Conservation (phyloP, 2,113 vertebrate genomes). For the Leucoraja erinaceus region DNA sequence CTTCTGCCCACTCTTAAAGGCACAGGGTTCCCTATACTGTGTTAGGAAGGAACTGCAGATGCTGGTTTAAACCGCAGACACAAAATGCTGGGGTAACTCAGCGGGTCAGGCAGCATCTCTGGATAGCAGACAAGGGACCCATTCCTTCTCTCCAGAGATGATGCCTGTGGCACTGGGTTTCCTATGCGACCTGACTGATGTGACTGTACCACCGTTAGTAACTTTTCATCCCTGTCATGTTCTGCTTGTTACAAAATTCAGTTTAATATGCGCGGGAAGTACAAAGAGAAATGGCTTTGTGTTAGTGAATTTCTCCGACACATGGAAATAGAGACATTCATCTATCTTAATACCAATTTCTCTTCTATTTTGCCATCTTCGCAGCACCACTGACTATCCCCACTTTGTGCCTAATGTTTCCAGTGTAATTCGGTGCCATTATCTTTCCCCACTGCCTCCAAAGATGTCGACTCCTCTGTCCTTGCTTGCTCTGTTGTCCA, state of each 20-base stretch:
- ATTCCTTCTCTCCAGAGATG: too few relatives aligned
- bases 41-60: too few relatives aligned
- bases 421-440: neutral
- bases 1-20: neutral
- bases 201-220: neutral
- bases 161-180: neutral
- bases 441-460: neutral
- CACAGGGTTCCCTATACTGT: neutral
- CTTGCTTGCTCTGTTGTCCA: too few relatives aligned
- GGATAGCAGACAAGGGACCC: too few relatives aligned
- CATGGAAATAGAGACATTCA: neutral
- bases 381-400: neutral
- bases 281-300: neutral
- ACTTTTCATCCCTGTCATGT: too few relatives aligned
- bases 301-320: neutral
- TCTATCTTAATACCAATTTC: neutral
- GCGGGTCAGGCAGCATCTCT: too few relatives aligned
- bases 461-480: neutral
- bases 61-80: too few relatives aligned
- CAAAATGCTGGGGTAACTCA: too few relatives aligned
- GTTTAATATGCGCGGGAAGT: neutral
- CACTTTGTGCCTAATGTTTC: neutral
- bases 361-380: neutral
- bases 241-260: neutral
- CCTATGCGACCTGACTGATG: neutral